These are phyloP conservation scores for Melanotaenia trifasciata DNA, from an alignment of 2,797 vertebrate genomes.

Conservation along the genomic window DNA sequence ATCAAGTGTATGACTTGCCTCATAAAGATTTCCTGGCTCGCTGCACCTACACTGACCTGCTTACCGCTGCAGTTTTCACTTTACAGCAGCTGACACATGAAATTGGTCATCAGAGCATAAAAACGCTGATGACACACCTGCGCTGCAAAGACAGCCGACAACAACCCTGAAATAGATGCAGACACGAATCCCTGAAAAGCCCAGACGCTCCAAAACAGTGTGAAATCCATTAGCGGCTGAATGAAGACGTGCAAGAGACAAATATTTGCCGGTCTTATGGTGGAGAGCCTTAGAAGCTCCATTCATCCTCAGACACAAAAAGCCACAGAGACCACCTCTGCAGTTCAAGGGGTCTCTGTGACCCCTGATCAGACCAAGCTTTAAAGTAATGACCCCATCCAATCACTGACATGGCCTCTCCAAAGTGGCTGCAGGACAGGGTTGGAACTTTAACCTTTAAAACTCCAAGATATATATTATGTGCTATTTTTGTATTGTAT, in stretches of 20 bases:
- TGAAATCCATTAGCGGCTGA: neutral
- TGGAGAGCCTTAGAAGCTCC: constrained; percentile 31
- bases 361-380: constrained; percentile 50
- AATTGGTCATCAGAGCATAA: constrained; percentile 34
- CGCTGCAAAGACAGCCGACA: constrained; percentile 8
- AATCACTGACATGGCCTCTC: constrained; percentile 69
- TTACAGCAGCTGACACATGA: constrained; percentile 58
- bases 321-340: constrained; percentile 48
- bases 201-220: constrained; percentile 2
- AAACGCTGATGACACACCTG: constrained; percentile 65
- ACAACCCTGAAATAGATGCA: constrained; percentile 34
- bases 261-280: constrained; percentile 45
- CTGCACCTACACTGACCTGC: constrained; percentile 8
- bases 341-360: constrained; percentile 53
- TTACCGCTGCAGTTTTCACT: constrained; percentile 48
- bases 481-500: too few relatives aligned
- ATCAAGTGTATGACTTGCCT: neutral
- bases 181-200: constrained; percentile 24
- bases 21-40: constrained; percentile 8
- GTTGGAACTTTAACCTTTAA: constrained; percentile 47
- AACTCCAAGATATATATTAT: neutral
- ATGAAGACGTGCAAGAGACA: constrained; percentile 5
- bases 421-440: constrained; percentile 48
- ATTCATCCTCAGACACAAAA: constrained; percentile 47
- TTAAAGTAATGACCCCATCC: constrained; percentile 70